phyloP scores from a whole-genome alignment of 35 echinoderm and acorn worm species.

The Ophioderma brevispina region DNA sequence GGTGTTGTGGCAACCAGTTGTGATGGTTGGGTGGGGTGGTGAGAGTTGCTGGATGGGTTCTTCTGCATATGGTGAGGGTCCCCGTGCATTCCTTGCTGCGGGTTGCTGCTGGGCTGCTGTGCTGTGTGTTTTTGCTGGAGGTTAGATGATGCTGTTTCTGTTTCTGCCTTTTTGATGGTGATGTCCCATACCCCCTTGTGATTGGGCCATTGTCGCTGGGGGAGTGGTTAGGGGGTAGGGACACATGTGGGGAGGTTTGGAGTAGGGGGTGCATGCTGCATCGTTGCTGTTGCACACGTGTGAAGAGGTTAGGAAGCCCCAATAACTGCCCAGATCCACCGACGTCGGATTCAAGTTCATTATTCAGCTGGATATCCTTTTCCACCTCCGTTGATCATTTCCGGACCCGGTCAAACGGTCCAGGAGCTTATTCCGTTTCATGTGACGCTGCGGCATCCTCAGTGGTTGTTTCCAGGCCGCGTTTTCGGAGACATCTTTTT shows the following conservation, averaged over 20 bases:
- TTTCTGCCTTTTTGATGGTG: conserved; percentile 28
- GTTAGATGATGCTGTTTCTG: not conserved
- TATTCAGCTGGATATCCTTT: conserved; percentile 38
- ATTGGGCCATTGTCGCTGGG: conserved; percentile 11
- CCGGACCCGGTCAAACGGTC: not conserved
- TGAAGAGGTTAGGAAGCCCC: conserved; percentile 77
- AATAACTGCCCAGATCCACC: conserved; percentile 84
- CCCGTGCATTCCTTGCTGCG: not conserved
- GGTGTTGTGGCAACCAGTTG: not conserved
- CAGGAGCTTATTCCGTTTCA: not conserved
- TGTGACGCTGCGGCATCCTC: not conserved
- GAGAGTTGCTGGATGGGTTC: not conserved
- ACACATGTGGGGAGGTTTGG: conserved; percentile 59
- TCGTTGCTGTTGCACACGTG: conserved; percentile 44
- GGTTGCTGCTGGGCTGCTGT: conserved; percentile 10
- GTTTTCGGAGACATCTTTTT: not conserved
- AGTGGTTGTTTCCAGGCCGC: conserved; percentile 1
- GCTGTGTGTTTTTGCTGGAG: not conserved
- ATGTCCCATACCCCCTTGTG: not conserved
- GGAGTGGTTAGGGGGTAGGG: conserved; percentile 49
- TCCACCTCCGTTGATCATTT: not conserved
- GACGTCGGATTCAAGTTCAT: conserved; percentile 68
- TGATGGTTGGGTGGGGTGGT: not conserved
- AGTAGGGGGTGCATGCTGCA: conserved; percentile 48
- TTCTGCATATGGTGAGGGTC: not conserved